These are phyloP conservation scores for Tachysurus vachellii DNA, from an alignment of 2,113 vertebrate genomes.

Conservation along the genomic window DNA sequence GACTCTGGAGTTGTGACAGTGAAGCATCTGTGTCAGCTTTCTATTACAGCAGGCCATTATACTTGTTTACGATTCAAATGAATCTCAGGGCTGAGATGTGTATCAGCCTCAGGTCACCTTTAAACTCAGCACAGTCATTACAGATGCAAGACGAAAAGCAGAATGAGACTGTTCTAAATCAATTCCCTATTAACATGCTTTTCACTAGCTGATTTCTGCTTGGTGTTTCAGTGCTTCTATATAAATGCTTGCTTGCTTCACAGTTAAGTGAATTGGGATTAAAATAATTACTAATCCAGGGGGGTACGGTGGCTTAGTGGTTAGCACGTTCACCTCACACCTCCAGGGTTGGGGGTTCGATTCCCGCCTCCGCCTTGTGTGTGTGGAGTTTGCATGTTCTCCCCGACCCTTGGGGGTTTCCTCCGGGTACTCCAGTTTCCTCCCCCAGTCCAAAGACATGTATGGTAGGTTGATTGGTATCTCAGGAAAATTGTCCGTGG, in stretches of 20 bases:
- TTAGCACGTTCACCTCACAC: too few relatives aligned
- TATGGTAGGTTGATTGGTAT: too few relatives aligned
- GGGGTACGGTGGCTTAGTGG: too few relatives aligned
- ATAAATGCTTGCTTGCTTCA: conserved; percentile 60
- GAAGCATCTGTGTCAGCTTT: conserved; percentile 21
- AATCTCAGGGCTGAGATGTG: conserved; percentile 26
- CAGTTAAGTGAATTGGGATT: conserved; percentile 63
- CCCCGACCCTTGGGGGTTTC: too few relatives aligned
- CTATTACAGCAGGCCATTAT: conserved; percentile 19
- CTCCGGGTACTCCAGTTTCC: too few relatives aligned
- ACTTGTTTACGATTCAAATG: conserved; percentile 22
- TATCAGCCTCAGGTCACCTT: conserved; percentile 33
- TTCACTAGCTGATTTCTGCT: conserved; percentile 41
- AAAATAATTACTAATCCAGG: conserved; percentile 63
- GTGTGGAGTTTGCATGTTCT: too few relatives aligned
- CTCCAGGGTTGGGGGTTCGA: too few relatives aligned
- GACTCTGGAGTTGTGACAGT: background rate
- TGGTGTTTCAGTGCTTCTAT: conserved; percentile 39
- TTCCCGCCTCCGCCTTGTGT: too few relatives aligned
- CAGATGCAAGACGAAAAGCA: conserved; percentile 7
- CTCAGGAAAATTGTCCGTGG: too few relatives aligned
- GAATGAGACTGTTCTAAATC: conserved; percentile 43
- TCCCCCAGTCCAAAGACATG: too few relatives aligned
- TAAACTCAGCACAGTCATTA: conserved; percentile 10
- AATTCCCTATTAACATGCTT: conserved; percentile 51